Percentiles rank a stretch among this genome's conserved stretches.
Evolutionary conservation across 2,888 invertebrate genomes (phyloP).

Genomic region (Pardosa pseudoannulata): DNA sequence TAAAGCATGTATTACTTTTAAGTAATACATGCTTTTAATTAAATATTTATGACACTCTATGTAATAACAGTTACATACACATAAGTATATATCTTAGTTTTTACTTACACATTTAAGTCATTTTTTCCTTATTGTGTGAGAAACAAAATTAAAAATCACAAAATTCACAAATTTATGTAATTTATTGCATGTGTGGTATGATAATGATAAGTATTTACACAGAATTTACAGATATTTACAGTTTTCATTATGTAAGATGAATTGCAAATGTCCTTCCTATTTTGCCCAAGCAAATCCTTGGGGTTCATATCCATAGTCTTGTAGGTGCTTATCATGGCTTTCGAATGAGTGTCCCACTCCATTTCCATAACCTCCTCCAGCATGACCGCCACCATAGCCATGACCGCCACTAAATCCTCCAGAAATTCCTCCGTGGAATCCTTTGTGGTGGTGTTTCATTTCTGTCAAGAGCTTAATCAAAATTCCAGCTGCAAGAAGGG

Average conservation of each 20-base stretch:
- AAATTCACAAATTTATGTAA: no score
- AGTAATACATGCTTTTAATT: no score
- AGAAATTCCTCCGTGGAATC: not conserved
- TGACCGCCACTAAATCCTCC: constrained; percentile 12
- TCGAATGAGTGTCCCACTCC: constrained; percentile 27
- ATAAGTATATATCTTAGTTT: no score
- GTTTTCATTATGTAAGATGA: constrained; percentile 4
- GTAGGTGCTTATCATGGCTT: constrained; percentile 31
- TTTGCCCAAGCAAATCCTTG: constrained; percentile 29
- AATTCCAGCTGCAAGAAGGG: constrained; percentile 37
- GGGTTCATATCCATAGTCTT: constrained; percentile 21
- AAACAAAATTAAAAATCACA: no score
- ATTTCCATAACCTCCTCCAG: not conserved
- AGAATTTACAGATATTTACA: constrained; percentile 12
- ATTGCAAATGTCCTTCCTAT: not conserved
- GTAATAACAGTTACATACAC: no score
- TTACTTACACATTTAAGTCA: no score
- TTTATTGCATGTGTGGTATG: no score
- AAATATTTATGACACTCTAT: no score
- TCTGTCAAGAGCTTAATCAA: constrained; percentile 23
- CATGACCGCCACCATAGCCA: not conserved
- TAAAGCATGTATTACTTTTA: no score
- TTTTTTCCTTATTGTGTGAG: no score
- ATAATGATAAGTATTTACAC: constrained; percentile 20
- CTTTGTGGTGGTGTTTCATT: not conserved